Percentiles rank a stretch among this genome's conserved stretches.
Evolutionary conservation across 2,113 vertebrate species (phyloP).

Genomic region (Pontoporia blainvillei): DNA sequence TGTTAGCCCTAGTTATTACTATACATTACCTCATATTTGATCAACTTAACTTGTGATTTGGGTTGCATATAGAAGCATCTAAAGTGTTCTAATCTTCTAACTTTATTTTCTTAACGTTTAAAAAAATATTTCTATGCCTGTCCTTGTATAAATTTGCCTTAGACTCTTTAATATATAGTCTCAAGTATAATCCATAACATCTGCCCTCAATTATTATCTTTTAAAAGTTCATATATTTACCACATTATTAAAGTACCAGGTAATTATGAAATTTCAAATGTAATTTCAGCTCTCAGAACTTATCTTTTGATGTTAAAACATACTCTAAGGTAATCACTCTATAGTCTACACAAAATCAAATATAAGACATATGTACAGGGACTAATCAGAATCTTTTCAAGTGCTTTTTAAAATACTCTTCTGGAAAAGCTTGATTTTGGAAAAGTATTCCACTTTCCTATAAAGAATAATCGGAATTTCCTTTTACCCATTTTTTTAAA

Average conservation of each 20-base stretch:
- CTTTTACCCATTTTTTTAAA: not conserved
- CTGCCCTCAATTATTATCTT: not conserved
- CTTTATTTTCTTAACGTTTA: not conserved
- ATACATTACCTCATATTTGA: not conserved
- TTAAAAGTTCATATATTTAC: not conserved
- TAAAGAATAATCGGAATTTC: not conserved
- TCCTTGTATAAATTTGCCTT: not conserved
- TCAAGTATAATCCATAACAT: not conserved
- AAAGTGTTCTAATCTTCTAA: not conserved
- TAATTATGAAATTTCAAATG: not conserved
- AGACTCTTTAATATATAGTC: not conserved
- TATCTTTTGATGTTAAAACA: not conserved
- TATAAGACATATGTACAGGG: not conserved
- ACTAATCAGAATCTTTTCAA: not conserved
- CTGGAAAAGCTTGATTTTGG: not conserved
- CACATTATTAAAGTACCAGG: not conserved
- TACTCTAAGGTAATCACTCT: not conserved
- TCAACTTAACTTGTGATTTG: not conserved
- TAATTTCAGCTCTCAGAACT: not conserved
- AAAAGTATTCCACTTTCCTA: not conserved
- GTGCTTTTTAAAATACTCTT: not conserved
- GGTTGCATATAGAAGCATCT: not conserved
- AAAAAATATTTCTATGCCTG: not conserved
- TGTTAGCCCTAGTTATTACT: not conserved
- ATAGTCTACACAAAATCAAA: not conserved